Percentiles rank a stretch among this genome's conserved stretches.
phyloP scores from a whole-genome alignment of 2,113 vertebrate species.

The Mus pahari region DNA sequence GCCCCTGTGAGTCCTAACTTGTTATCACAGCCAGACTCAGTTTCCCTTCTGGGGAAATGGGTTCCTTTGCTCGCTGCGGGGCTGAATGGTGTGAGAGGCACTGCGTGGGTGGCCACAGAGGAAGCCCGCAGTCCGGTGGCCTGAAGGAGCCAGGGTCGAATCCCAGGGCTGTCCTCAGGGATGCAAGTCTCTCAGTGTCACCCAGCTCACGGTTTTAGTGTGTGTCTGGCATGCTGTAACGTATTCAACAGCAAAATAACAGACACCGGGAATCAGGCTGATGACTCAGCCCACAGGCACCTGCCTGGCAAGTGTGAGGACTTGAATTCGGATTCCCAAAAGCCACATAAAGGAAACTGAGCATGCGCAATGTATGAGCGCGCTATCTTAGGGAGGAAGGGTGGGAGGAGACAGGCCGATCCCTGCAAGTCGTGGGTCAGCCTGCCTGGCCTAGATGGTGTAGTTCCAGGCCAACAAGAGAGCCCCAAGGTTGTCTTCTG shows the following conservation, averaged over 20 bases:
- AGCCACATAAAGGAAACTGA: background rate
- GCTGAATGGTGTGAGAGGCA: background rate
- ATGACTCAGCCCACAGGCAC: background rate
- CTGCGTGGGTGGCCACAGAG: fast-evolving
- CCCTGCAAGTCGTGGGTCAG: background rate
- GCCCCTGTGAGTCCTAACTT: background rate
- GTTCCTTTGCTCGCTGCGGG: background rate
- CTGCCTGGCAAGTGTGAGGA: background rate
- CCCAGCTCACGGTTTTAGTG: fast-evolving
- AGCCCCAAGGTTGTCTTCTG: background rate
- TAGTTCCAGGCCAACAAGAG: background rate
- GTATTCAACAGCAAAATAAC: fast-evolving
- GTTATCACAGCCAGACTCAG: constrained; percentile 31
- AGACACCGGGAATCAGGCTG: background rate
- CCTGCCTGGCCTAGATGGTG: background rate
- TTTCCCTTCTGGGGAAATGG: constrained; percentile 16
- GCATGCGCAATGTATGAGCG: too few species aligned
- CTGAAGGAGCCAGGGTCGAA: background rate
- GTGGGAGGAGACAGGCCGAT: background rate
- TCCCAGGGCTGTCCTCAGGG: background rate
- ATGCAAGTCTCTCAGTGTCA: fast-evolving
- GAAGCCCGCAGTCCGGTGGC: too few species aligned
- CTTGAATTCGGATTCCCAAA: background rate
- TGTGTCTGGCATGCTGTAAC: background rate
- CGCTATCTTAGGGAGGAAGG: background rate